phyloP scores from a whole-genome alignment of 2,888 invertebrate species.

The Plutella xylostella region DNA sequence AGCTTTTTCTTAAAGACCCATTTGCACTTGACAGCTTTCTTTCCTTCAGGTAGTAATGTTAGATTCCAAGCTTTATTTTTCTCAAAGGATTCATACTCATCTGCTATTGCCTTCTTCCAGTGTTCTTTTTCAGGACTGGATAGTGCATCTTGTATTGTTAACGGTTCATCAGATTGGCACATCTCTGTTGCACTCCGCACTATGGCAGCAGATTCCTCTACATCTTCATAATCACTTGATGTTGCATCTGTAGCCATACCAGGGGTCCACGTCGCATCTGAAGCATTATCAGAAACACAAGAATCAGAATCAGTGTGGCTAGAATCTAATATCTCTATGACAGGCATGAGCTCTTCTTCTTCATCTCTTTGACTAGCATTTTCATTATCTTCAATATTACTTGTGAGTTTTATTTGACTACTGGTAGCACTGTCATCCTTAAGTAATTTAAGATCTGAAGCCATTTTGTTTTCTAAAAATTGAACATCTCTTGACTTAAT shows the following conservation, averaged over 20 bases:
- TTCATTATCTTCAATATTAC: neutral
- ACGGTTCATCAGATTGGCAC: conserved; percentile 1
- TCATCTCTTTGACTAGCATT: neutral
- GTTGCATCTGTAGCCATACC: neutral
- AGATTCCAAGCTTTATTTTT: conserved; percentile 11
- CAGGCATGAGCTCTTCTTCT: neutral
- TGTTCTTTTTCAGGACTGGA: conserved; percentile 2
- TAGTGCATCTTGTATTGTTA: conserved; percentile 4
- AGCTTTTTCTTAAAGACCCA: conserved; percentile 15
- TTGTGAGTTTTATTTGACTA: neutral
- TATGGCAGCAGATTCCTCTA: neutral
- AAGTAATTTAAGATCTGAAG: neutral
- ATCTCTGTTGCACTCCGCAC: no score
- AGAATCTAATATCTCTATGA: neutral
- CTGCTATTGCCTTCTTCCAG: conserved; percentile 13
- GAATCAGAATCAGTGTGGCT: neutral
- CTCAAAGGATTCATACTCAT: conserved; percentile 13
- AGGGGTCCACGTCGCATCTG: neutral
- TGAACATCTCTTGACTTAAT: conserved; percentile 1
- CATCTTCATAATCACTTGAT: neutral
- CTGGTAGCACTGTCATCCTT: neutral
- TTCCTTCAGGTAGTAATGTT: conserved; percentile 6
- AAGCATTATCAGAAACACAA: neutral
- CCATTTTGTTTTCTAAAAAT: conserved; percentile 4
- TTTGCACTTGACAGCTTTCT: conserved; percentile 15